Base-by-base conservation (phyloP, 1,140 invertebrate species). In the Theocolax elegans region DNA sequence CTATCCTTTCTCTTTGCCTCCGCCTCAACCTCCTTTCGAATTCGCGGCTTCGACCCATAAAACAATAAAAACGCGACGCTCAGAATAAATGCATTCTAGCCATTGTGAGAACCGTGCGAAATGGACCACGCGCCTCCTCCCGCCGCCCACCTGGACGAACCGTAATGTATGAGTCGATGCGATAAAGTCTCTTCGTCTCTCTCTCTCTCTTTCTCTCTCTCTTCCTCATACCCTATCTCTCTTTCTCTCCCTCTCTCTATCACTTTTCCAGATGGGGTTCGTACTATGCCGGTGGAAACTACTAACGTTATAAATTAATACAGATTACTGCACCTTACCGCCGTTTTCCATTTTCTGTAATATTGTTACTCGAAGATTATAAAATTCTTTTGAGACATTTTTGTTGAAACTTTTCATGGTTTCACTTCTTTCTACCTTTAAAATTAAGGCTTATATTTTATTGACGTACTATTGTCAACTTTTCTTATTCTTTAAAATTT, bases 31-130 rank as follows among this genome's bases (percentile, higher is more conserved):
- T 59, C 29, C n/a, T 35, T 67, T 59, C 17, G 4, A 6, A 12
- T 56, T 31, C 10, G 29, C 53, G 58, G 27, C 59, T 68, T 40
- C n/a, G 63, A 44, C 58, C 12, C 1, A 17, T 19, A 59, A 72
- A 76, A 77, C 75, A 79, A 79, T 77, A 75, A 74, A 77, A 77
- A 71, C 68, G 19, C 60, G 51, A 64, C 48, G 62, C 17, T 21
- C 48, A 35, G 59, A 75, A 77, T 77, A 75, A 79, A 79, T 74
- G 75, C 73, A 74, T 77, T 77, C 51, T 13, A 13, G 51, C 68
- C 70, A 71, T 72, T 75, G 66, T 75, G 73, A 75, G 67, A 67
- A 70, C 23, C 35, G n/a, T 35, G 58, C 59, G 66, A 74, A 72
- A 74, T 72, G 62, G 68, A 59, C 38, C 67, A 56, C 62, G 60